These are phyloP conservation scores for Camptogramma bilineatum DNA, from an alignment of 2,888 invertebrate species.

Conservation along the genomic window DNA sequence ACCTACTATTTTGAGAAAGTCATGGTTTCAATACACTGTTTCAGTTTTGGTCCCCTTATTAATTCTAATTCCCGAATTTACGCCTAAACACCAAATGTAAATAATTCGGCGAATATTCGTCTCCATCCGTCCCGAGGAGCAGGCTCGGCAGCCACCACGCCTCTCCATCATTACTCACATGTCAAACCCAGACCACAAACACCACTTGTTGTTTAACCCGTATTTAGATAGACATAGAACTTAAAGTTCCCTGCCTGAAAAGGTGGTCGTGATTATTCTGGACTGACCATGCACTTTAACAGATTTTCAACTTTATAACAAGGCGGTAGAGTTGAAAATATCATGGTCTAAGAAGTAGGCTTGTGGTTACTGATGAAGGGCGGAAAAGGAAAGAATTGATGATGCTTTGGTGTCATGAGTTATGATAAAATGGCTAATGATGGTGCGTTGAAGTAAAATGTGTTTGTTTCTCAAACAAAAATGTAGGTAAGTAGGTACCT, in stretches of 20 bases:
- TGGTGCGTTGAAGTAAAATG: not conserved
- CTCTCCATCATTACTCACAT: constrained; percentile 26
- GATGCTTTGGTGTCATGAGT: constrained; percentile 34
- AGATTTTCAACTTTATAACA: constrained; percentile 3
- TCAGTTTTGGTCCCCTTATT: too few relatives aligned
- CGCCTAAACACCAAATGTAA: constrained; percentile 11
- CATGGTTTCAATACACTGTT: too few relatives aligned
- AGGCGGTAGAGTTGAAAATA: constrained; percentile 4
- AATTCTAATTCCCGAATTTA: too few relatives aligned
- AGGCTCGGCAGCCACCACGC: constrained; percentile 20
- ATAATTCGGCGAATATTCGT: constrained; percentile 17
- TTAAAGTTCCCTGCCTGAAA: constrained; percentile 8
- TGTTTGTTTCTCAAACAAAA: not conserved
- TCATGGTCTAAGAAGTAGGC: not conserved
- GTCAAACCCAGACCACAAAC: constrained; percentile 17
- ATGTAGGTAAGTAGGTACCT: not conserved
- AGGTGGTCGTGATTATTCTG: constrained; percentile 16
- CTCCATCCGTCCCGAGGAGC: constrained; percentile 26
- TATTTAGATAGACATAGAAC: not conserved
- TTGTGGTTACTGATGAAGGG: constrained; percentile 31
- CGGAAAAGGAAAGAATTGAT: constrained; percentile 38
- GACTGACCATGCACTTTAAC: constrained; percentile 1
- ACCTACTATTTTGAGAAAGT: too few relatives aligned
- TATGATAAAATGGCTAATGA: constrained; percentile 25
- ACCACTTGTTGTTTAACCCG: not conserved